Base-by-base conservation (phyloP, 2,797 vertebrate species). In the Gymnodraco acuticeps region DNA sequence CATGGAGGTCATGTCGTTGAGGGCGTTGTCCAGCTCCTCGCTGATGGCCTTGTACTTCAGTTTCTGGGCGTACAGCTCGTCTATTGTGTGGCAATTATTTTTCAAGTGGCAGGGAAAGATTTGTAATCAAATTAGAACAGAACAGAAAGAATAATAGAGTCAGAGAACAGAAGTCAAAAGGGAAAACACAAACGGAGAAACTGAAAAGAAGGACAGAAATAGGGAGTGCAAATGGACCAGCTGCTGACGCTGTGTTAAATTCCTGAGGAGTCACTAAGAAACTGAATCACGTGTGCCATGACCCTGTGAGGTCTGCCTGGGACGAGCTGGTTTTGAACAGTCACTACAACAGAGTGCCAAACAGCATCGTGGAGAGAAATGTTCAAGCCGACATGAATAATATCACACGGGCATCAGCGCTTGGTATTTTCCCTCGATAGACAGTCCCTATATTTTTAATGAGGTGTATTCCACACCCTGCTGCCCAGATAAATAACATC, bases 41-140 rank as follows among this genome's bases (percentile, higher is more conserved):
- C 97, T 99, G 97, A 99, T 99, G 95, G 97, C 97, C 95, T 99
- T 99, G 97, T 97, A 98, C 96, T 97, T 99, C 95, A 99, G 96
- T 96, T 99, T 99, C 97, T 99, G 98, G 94, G 97, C 95, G 81
- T 99, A 99, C 86, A 98, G 93, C 95, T 99, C 98, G 92, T 99
- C 98, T 99, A 95, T 78, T 78, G 90, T 87, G 91, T 91, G 84
- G 85, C 65, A 78, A 92, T 88, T 82, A 58, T 72, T 70, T 19
- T 85, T 56, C 15, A 72, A 62, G 78, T 59, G 73, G 80, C 2
- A 71, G 70, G 65, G 64, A 79, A 62, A 42, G 52, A 70, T 75
- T 75, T 64, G 61, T 27, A 68, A 61, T n/a, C 16, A 59, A 72
- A 79, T 13, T 27, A 68, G 38, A 71, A 71, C 63, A 80, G n/a